phyloP scores from a whole-genome alignment of 2,797 vertebrate genomes.

The Gastrophryne carolinensis region DNA sequence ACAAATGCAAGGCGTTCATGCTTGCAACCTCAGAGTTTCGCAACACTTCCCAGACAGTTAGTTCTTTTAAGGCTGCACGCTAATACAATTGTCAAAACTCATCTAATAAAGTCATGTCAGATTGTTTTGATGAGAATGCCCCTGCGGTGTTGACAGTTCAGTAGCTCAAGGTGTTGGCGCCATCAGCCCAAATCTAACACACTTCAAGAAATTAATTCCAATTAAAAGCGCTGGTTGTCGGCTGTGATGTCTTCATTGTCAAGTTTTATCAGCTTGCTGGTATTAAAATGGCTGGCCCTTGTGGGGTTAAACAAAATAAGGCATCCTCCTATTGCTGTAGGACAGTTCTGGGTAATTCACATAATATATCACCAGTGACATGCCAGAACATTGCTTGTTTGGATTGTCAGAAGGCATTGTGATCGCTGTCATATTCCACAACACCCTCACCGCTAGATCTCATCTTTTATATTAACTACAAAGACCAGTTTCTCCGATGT shows the following conservation, averaged over 20 bases:
- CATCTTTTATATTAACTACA: slow-evolving; percentile 53
- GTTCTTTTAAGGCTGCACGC: background rate
- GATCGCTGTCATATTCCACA: slow-evolving; percentile 53
- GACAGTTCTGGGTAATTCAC: slow-evolving; percentile 60
- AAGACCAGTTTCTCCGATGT: slow-evolving; percentile 44
- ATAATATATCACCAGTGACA: slow-evolving; percentile 58
- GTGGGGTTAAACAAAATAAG: slow-evolving; percentile 17
- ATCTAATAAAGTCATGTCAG: background rate
- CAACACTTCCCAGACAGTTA: background rate
- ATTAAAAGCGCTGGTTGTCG: background rate
- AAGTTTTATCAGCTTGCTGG: background rate
- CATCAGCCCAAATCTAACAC: background rate
- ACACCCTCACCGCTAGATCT: slow-evolving; percentile 54
- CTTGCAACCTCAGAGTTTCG: background rate
- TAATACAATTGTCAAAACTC: background rate
- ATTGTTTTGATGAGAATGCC: background rate
- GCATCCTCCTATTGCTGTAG: background rate
- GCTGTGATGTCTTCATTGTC: background rate
- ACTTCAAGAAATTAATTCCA: background rate
- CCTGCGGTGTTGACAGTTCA: background rate
- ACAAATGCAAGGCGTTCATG: too few species aligned
- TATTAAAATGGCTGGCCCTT: background rate
- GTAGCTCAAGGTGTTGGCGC: background rate
- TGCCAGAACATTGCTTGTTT: slow-evolving; percentile 63
- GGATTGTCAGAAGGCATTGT: slow-evolving; percentile 61